Base-by-base conservation (phyloP, 2,888 invertebrate genomes). In the Nipponacmea schrenckii region DNA sequence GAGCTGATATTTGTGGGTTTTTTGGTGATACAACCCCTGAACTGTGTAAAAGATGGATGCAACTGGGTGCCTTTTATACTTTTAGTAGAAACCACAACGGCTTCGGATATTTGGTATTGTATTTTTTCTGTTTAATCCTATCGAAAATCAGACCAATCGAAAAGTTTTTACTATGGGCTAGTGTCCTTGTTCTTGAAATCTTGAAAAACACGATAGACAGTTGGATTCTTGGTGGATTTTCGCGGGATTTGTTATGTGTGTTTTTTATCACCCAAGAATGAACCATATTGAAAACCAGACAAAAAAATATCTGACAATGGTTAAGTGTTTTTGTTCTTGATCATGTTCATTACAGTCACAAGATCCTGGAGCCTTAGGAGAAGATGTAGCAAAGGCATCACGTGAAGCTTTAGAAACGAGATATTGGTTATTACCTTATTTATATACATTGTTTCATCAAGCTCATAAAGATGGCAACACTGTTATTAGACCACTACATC, bases 401-500 rank as follows among this genome's bases (percentile, higher is more conserved):
- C 72, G 83, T 26, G 77, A 82, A 27, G 84, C 82, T 45, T 68
- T 86, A 71, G 79, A 82, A 69, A 83, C 83, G 14, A 81, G 88
- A 50, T 88, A 88, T 74, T 76, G 77, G 64, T 79, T 88, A 26
- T 79, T 88, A 31, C 88, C 88, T 0, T 88, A 85, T 70, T 76
- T 88, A 62, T 87, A 88, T 76, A 86, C 86, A 15, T 76, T 87
- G 64, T 88, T 88, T 74, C 82, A 86, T 68, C 64, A 83, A 66
- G 85, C 86, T 10, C 93, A 94, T 84, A 87, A 90, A 0, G 88
- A 88, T 73, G 95, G 95, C 0, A 92, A 92, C 48, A 94, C 95
- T 0, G 95, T 96, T 0, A 92, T 93, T 0, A 90, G 94, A 63
- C 94, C 96, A 0, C 88, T 96, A 76, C 94, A 94, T 90, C 93